These are phyloP conservation scores for Gadus chalcogrammus DNA, from an alignment of 2,113 vertebrate species.

Conservation along the genomic window DNA sequence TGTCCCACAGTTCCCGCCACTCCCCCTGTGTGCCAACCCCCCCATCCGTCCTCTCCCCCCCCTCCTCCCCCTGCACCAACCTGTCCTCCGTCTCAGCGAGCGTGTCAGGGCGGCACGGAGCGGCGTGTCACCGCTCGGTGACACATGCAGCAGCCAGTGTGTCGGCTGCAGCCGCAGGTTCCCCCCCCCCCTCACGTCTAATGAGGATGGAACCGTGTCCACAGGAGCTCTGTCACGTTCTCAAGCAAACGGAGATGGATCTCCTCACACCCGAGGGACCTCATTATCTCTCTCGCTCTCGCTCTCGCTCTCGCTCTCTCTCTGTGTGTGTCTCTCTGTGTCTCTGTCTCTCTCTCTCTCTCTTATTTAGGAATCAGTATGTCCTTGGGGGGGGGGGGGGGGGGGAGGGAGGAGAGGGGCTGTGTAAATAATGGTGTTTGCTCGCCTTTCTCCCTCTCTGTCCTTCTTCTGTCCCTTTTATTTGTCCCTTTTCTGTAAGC, in stretches of 20 bases:
- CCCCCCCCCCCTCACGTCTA: conserved; percentile 20
- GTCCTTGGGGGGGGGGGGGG: conserved; percentile 50
- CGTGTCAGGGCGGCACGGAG: conserved; percentile 9
- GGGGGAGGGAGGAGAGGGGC: too few species aligned
- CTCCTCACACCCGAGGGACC: conserved; percentile 46
- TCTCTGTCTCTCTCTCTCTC: too few species aligned
- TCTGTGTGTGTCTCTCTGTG: too few species aligned
- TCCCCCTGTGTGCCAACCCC: conserved; percentile 1
- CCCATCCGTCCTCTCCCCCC: background rate
- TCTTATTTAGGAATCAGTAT: conserved; percentile 14
- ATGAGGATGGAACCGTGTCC: conserved; percentile 57
- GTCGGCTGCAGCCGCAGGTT: conserved; percentile 18
- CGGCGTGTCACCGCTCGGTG: conserved; percentile 28
- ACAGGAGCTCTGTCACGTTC: conserved; percentile 44
- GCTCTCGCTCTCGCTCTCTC: too few species aligned
- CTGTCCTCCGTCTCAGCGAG: conserved; percentile 23
- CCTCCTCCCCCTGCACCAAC: background rate
- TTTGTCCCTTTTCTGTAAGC: conserved; percentile 24
- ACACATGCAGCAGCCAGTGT: conserved; percentile 34
- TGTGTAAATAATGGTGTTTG: conserved; percentile 45
- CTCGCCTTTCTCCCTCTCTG: conserved; percentile 10
- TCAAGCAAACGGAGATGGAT: conserved; percentile 22
- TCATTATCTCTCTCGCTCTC: conserved; percentile 43
- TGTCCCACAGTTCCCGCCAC: background rate
- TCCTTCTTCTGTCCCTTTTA: background rate